Base-by-base conservation (phyloP, 2,113 vertebrate genomes). In the Caranx melampygus region DNA sequence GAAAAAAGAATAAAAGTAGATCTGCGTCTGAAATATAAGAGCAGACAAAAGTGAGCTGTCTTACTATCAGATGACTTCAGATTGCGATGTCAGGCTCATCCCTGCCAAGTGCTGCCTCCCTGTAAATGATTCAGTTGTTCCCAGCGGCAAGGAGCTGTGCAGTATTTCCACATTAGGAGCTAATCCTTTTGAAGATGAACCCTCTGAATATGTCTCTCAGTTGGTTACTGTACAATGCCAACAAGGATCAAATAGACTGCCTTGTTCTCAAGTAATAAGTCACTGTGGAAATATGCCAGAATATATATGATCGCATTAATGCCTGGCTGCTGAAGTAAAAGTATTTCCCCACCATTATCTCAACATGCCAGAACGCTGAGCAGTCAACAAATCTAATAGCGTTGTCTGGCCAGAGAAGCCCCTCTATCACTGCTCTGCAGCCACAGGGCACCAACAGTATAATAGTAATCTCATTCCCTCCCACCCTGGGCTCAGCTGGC, bases 101-200 rank as follows among this genome's bases (percentile, higher is more conserved):
- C 15, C 52, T 26, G 40, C 59, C 60, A 61, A 81, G 14, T 35
- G 26, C 62, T 74, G 62, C 72, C 54, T 86, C 65, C 21, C 59
- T 70, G 35, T 71, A 26, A 82, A 86, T 84, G 74, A 79, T 86
- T 86, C 68, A 84, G 78, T 57, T 35, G 59, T 81, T 79, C 47
- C 63, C 79, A 47, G 65, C 61, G n/a, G 77, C n/a, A 21, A 72
- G 49, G 26, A 73, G 35, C 72, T 63, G 45, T 54, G 80, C 67
- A 68, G 63, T 60, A 51, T 75, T 85, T 78, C 60, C 84, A 76
- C 83, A 85, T 84, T 72, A 74, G 58, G 1, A 76, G 58, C 70
- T 81, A 87, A 90, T 90, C 85, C 81, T 44, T 79, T 58, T 82
- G 68, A 85, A 90, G 82, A 85, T 81, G 72, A 83, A 77, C 71